Percentiles rank a stretch among this genome's conserved stretches.
Evolutionary conservation across 2,797 vertebrate genomes (phyloP).

Genomic region (Florisuga fusca): DNA sequence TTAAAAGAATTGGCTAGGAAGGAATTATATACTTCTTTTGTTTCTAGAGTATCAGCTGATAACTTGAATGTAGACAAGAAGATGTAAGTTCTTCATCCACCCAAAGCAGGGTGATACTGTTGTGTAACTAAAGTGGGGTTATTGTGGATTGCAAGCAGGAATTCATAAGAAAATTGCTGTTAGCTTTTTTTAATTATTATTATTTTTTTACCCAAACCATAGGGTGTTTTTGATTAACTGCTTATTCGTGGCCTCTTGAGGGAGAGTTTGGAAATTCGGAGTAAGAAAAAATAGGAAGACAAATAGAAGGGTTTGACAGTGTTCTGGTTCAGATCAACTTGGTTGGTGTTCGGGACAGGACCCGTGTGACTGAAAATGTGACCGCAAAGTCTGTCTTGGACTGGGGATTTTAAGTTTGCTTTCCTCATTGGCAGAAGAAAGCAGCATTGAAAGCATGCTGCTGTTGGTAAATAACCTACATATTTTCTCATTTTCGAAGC

Average conservation of each 20-base stretch:
- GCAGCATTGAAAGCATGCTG: neutral
- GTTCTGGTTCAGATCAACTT: slow-evolving; percentile 22
- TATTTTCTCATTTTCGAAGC: neutral
- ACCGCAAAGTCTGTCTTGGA: neutral
- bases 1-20: neutral
- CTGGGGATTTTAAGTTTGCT: neutral
- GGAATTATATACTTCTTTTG: neutral
- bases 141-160: neutral
- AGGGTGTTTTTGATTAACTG: slow-evolving; percentile 60
- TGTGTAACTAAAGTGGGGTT: neutral
- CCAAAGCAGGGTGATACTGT: neutral
- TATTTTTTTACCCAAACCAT: neutral
- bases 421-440: neutral
- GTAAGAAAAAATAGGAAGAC: slow-evolving; percentile 27
- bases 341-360: neutral
- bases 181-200: neutral
- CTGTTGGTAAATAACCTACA: neutral
- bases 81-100: neutral
- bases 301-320: slow-evolving; percentile 14
- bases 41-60: neutral
- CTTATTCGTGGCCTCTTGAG: slow-evolving; percentile 50
- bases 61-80: neutral
- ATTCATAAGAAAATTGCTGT: neutral
- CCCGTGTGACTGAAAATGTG: neutral
- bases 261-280: slow-evolving; percentile 30